Evolutionary conservation across 2,888 invertebrate genomes (phyloP).

Genomic region (Marasmarcha lunaedactyla): DNA sequence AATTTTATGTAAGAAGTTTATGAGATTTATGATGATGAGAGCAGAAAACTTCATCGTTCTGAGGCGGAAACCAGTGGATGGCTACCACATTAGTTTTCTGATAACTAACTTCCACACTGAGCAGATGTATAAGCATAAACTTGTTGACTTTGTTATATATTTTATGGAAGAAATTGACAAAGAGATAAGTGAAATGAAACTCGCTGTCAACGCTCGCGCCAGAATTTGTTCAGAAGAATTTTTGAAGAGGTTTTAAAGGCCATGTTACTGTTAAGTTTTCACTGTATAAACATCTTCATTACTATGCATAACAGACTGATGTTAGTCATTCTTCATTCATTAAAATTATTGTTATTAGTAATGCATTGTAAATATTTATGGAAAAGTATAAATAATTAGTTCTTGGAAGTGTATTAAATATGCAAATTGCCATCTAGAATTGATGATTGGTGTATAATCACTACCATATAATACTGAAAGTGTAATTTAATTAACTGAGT

Average conservation of each 20-base stretch:
- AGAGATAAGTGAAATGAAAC: conserved; percentile 99
- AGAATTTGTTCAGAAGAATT: conserved; percentile 99
- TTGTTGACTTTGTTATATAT: conserved; percentile 99
- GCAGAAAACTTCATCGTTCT: conserved; percentile 98
- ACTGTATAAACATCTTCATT: too few species aligned
- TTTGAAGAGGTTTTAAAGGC: conserved; percentile 84
- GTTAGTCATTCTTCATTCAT: too few species aligned
- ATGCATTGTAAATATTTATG: conserved; percentile 1
- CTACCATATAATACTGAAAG: too few species aligned
- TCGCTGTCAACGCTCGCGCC: conserved; percentile 97
- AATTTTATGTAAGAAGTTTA: conserved; percentile 87
- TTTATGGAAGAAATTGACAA: conserved; percentile 99
- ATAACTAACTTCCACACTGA: conserved; percentile 99
- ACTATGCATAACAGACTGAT: too few species aligned
- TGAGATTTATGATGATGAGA: conserved; percentile 99
- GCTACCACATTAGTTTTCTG: conserved; percentile 98
- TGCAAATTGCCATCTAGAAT: too few species aligned
- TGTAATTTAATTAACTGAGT: too few species aligned
- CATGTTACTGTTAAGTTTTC: too few species aligned
- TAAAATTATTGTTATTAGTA: conserved; percentile 1
- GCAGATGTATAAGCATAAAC: conserved; percentile 99
- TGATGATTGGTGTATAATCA: too few species aligned
- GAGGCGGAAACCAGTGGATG: conserved; percentile 95
- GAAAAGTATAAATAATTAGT: too few species aligned
- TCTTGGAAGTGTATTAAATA: too few species aligned